Evolutionary conservation across 2,888 invertebrate species (phyloP), one percentile per base, ranked within the genome.

Genomic region (Acanthopleura granulata): DNA sequence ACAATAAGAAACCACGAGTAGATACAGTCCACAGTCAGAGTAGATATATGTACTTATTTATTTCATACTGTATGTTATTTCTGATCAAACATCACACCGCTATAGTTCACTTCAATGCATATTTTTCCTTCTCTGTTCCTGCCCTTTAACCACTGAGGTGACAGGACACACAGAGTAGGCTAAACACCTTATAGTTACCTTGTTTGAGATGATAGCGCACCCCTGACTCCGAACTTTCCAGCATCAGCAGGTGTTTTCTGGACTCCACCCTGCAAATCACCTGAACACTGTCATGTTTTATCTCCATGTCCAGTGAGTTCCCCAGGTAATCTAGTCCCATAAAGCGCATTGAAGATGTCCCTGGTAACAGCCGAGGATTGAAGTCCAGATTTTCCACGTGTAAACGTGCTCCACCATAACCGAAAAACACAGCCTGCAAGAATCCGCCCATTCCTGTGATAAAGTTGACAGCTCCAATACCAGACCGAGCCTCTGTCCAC

Each of bases 371-470:
- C 4, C 25, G 22, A 80, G 83, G 50, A 76, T 73, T 9, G 49
- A 81, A 49, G 27, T 79, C 74, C 15, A 82, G 76, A 16, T 73
- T 69, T 49, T 79, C 77, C 3, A 40, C 62, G 12, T 57, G 72
- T 12, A 82, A 72, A n/a, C 90, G 80, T 51, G 89, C 57, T 12
- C 90, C 90, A n/a, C 82, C 87, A 77, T 89, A 90, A 11, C 90
- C 90, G 75, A 81, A 86, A 12, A 89, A 77, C 70, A 90, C 74
- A 3, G 83, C 78, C 78, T 90, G 90, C 9, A 90, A 82, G 74
- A 90, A 89, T 66, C 89, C 89, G 14, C 89, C 90, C 85, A 86
- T 86, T 27, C 89, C 90, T 22, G 90, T 88, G 57, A 89, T 84
- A 78, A 89, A 90, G 77, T 90, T 89, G 11, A 86, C 82, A 9